Conservation (phyloP, 2,797 vertebrate genomes). For the Myotis vivesi region DNA sequence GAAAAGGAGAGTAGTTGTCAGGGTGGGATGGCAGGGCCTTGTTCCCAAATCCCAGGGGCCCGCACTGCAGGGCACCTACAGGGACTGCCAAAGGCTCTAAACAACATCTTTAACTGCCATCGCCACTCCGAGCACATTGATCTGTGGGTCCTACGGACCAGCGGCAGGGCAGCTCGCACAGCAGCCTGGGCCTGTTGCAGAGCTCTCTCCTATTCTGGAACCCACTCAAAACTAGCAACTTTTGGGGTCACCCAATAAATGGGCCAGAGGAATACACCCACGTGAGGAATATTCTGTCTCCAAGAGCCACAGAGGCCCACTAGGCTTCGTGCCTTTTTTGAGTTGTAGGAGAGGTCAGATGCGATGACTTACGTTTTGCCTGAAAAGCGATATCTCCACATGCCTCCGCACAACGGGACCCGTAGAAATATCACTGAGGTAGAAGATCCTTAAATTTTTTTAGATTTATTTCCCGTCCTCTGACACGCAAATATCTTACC, state of each 20-base stretch:
- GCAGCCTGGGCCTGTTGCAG: neutral
- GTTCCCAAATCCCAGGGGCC: neutral
- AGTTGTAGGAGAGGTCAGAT: neutral
- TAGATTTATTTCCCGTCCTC: neutral
- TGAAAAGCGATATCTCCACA: neutral
- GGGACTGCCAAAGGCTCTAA: neutral
- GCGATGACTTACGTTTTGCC: neutral
- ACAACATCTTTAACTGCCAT: neutral
- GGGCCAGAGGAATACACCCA: neutral
- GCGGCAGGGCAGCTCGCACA: neutral
- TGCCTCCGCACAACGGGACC: neutral
- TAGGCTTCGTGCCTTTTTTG: neutral
- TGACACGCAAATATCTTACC: neutral
- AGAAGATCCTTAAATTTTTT: neutral
- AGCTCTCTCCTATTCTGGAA: neutral
- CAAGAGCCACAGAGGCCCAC: neutral
- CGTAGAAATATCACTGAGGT: neutral
- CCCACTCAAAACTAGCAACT: neutral
- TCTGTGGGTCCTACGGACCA: neutral
- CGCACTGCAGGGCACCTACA: neutral
- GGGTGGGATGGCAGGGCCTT: neutral
- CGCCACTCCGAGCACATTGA: neutral
- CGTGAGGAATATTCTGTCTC: neutral
- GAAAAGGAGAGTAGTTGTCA: neutral
- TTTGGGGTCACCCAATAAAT: neutral